phyloP scores from a whole-genome alignment of 2,797 vertebrate species.

The Acanthurus lineatus region DNA sequence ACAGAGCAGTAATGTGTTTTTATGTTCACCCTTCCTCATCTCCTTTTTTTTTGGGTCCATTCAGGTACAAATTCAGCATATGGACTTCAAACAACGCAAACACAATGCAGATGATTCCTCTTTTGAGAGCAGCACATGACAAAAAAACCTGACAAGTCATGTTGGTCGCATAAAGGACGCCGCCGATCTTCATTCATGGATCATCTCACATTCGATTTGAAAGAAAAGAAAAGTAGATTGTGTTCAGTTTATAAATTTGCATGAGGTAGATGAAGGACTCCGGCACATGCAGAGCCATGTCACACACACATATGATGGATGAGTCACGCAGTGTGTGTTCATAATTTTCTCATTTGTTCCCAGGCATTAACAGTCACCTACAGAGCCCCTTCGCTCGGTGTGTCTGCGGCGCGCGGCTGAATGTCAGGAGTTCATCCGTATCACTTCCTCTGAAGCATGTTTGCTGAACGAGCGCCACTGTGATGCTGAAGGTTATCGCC shows the following conservation, averaged over 20 bases:
- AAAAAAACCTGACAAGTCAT: constrained; percentile 44
- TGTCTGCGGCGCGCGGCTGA: constrained; percentile 8
- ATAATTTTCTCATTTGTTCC: constrained; percentile 62
- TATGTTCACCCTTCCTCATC: background rate
- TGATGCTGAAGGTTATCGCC: constrained; percentile 47
- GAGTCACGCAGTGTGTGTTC: constrained; percentile 41
- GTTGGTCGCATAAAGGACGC: constrained; percentile 26
- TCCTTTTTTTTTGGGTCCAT: constrained; percentile 25
- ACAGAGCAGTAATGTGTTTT: constrained; percentile 28
- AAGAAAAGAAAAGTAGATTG: background rate
- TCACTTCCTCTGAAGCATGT: constrained; percentile 24
- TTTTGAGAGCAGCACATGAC: constrained; percentile 11
- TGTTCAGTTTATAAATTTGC: constrained; percentile 39
- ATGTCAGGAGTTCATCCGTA: constrained; percentile 46
- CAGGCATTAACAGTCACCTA: constrained; percentile 37
- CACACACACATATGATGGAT: constrained; percentile 54
- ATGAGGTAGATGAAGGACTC: constrained; percentile 38
- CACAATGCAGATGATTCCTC: constrained; percentile 11
- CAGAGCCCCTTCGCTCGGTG: background rate
- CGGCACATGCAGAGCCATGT: constrained; percentile 33
- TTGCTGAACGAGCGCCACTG: constrained; percentile 11
- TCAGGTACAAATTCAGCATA: constrained; percentile 23
- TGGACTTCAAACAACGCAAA: constrained; percentile 29
- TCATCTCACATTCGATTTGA: constrained; percentile 36
- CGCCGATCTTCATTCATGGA: constrained; percentile 51